A percentile compares a stretch with the other conserved stretches of the same genome.
Conservation (phyloP, 2,888 invertebrate genomes). For the Caenorhabditis sinica region DNA sequence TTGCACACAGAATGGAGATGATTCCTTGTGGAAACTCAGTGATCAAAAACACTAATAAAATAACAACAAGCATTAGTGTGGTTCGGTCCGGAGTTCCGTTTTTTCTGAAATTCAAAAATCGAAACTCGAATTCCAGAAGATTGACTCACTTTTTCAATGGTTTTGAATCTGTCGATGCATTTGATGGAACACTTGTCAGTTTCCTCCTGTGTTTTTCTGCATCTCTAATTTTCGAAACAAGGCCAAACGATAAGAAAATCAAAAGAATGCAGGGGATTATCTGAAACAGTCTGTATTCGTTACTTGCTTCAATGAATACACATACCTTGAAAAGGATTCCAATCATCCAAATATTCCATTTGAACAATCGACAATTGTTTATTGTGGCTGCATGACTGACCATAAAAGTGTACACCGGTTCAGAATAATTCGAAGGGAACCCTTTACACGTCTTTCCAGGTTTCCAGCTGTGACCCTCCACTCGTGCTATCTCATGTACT, state of each 20-base stretch:
- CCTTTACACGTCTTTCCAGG: slow-evolving; percentile 63
- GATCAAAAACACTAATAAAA: slow-evolving; percentile 89
- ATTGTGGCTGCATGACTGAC: slow-evolving; percentile 74
- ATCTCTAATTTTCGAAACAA: slow-evolving; percentile 77
- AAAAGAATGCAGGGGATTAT: slow-evolving; percentile 81
- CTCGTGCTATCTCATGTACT: slow-evolving; percentile 79
- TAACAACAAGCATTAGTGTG: slow-evolving; percentile 89
- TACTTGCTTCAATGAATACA: background rate
- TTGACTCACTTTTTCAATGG: slow-evolving; percentile 61
- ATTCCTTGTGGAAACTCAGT: slow-evolving; percentile 87
- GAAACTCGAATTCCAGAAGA: background rate
- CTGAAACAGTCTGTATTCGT: slow-evolving; percentile 58
- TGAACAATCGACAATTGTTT: slow-evolving; percentile 80
- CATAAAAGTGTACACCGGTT: slow-evolving; percentile 77
- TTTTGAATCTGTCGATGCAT: slow-evolving; percentile 63
- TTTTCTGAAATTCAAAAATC: slow-evolving; percentile 51
- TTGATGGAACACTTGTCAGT: slow-evolving; percentile 70
- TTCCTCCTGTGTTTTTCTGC: slow-evolving; percentile 79
- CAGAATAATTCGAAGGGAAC: slow-evolving; percentile 72
- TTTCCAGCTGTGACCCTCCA: slow-evolving; percentile 61
- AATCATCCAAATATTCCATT: slow-evolving; percentile 82
- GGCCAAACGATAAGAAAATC: slow-evolving; percentile 76
- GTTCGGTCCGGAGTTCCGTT: slow-evolving; percentile 86
- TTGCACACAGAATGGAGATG: slow-evolving; percentile 80
- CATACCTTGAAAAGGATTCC: slow-evolving; percentile 81